Base-by-base conservation (phyloP, 2,113 vertebrate species). In the Amazona vittata region DNA sequence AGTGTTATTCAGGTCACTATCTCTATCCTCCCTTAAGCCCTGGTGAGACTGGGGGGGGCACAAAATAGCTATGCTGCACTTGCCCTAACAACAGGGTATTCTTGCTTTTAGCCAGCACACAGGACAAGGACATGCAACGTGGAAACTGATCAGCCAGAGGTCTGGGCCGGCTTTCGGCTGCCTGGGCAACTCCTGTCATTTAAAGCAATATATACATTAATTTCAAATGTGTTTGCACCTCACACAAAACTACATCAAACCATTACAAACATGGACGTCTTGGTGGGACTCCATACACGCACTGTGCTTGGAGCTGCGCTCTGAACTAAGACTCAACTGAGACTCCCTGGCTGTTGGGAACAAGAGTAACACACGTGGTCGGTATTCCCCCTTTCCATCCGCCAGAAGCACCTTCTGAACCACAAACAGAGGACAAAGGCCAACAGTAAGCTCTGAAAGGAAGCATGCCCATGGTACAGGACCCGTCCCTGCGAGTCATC, bases 401-500 rank as follows among this genome's bases (percentile, higher is more conserved):
- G 19, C 35, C 75, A 37, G 20, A 20, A 69, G 35, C 28, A 62
- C 6, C 18, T 63, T 57, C 33, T 44, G 33, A 63, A 63, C 15
- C 37, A 12, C 24, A 46, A 59, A 60, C 35, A 59, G 64, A 33
- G 71, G 57, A 39, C 43, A 46, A 64, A 44, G 22, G 16, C 39
- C 12, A 24, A 7, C 21, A 15, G 21, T 10, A 10, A 35, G 21
- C 57, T 59, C 33, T 2, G 57, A 10, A 4, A 35, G 57, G 57
- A 59, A 59, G 24, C 31, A 49, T 0, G 1, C 9, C 49, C n/a
- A 12, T 4, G 14, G 41, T 22, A 41, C 10, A 1, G 22, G 12
- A 18, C 21, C n/a, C 4, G 2, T 5, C 26, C 26, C 37, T 41
- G 12, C 0, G 1, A 63, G 63, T 5, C 31, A 11, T 41, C 35